Percentiles rank a stretch among this genome's conserved stretches.
phyloP scores from a whole-genome alignment of 2,888 invertebrate species.

The Nemotelus pantherinus region DNA sequence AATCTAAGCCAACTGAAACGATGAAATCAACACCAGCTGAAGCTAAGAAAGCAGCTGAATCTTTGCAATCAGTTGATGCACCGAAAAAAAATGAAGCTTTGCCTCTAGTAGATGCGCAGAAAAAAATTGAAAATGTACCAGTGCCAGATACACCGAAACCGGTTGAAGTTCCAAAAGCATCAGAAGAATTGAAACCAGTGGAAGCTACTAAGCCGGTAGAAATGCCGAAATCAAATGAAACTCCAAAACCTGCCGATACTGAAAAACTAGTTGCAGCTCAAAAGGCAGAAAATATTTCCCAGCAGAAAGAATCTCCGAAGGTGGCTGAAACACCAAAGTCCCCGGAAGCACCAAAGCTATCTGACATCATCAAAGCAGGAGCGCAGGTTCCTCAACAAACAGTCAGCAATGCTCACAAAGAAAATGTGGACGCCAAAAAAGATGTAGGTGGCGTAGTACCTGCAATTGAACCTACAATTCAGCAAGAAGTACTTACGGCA shows the following conservation, averaged over 20 bases:
- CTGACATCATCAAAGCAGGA: no score
- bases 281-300: conserved; percentile 4
- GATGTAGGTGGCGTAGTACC: no score
- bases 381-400: no score
- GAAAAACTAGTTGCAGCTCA: conserved; percentile 80
- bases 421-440: no score
- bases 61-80: conserved; percentile 14
- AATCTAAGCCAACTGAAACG: conserved; percentile 12
- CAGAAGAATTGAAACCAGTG: conserved; percentile 75
- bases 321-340: conserved; percentile 73
- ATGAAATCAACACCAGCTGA: conserved; percentile 83
- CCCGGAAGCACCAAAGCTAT: conserved; percentile 56
- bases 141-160: conserved; percentile 69
- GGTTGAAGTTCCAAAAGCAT: conserved; percentile 30
- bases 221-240: conserved; percentile 24
- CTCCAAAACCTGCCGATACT: conserved; percentile 82
- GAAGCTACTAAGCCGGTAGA: conserved; percentile 87
- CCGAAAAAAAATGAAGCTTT: conserved; percentile 86
- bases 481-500: no score
- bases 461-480: no score
- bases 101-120: conserved; percentile 77
- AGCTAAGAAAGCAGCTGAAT: conserved; percentile 58
- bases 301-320: conserved; percentile 90
- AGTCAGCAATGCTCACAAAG: no score
- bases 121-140: conserved; percentile 65